Evolutionary conservation across 1,140 invertebrate species (phyloP).

Genomic region (Penaeus indicus): DNA sequence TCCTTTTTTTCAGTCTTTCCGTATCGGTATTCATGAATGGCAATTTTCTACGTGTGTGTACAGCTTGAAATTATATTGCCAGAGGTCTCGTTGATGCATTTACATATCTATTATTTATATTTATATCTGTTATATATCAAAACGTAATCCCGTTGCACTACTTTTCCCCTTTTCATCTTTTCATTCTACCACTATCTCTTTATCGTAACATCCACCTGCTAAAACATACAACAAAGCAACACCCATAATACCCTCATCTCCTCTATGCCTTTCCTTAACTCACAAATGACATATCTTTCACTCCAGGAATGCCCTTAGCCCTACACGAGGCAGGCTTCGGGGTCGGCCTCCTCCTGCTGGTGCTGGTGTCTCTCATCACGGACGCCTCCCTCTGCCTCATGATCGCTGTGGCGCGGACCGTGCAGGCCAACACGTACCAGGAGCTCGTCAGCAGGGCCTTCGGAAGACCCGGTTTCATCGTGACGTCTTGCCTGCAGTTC

Average conservation of each 20-base stretch:
- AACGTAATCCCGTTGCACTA: not conserved
- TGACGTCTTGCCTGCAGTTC: constrained; percentile 85
- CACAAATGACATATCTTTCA: not conserved
- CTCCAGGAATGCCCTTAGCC: constrained; percentile 84
- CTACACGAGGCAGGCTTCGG: constrained; percentile 85
- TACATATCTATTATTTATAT: not conserved
- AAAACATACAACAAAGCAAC: not conserved
- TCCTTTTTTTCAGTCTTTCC: no score
- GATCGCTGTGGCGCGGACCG: constrained; percentile 84
- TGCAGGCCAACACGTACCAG: constrained; percentile 86
- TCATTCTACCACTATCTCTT: not conserved
- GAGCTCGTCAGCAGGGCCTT: constrained; percentile 87
- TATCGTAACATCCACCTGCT: not conserved
- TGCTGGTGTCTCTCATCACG: constrained; percentile 83
- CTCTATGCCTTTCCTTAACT: not conserved
- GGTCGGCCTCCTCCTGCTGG: constrained; percentile 80
- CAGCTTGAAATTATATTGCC: no score
- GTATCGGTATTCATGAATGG: no score
- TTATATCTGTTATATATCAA: not conserved
- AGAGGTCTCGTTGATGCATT: no score
- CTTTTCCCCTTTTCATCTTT: not conserved
- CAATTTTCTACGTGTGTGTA: no score
- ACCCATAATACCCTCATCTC: no score
- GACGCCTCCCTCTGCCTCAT: constrained; percentile 89
- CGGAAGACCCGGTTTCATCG: constrained; percentile 83